Conservation (phyloP, 2,888 invertebrate species). For the Lepetodrilus schrolli region DNA sequence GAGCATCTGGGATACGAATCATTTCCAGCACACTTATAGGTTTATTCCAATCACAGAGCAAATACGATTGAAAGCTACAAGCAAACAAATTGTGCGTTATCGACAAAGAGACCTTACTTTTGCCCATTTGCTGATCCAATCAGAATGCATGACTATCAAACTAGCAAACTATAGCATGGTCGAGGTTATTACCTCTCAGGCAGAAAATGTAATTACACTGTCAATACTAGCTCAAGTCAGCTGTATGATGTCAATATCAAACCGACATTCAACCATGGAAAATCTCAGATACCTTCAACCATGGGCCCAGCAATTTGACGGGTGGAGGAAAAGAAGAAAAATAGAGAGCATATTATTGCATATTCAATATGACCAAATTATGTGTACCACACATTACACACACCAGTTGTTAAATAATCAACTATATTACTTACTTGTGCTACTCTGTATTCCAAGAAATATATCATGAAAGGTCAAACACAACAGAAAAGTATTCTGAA, state of each 20-base stretch:
- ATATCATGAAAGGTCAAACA: too few relatives aligned
- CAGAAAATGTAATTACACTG: neutral
- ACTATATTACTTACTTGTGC: too few relatives aligned
- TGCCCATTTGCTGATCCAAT: conserved; percentile 1
- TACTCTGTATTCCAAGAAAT: too few relatives aligned
- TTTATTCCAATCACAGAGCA: neutral
- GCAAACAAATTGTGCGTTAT: conserved; percentile 7
- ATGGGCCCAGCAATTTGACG: too few relatives aligned
- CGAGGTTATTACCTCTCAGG: neutral
- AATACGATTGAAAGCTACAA: neutral
- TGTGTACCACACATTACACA: too few relatives aligned
- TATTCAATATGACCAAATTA: too few relatives aligned
- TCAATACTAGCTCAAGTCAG: neutral
- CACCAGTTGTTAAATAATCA: too few relatives aligned
- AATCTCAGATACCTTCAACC: too few relatives aligned
- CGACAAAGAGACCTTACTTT: neutral
- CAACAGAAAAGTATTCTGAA: too few relatives aligned
- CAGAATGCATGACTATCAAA: conserved; percentile 7
- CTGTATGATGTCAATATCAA: neutral
- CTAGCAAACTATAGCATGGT: conserved; percentile 9
- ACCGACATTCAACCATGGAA: too few relatives aligned
- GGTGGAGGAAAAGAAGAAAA: too few relatives aligned
- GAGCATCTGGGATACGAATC: neutral
- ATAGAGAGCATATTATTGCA: too few relatives aligned
- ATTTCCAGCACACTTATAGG: neutral